phyloP scores from a whole-genome alignment of 1,140 invertebrate genomes.

The Papilio helenus region DNA sequence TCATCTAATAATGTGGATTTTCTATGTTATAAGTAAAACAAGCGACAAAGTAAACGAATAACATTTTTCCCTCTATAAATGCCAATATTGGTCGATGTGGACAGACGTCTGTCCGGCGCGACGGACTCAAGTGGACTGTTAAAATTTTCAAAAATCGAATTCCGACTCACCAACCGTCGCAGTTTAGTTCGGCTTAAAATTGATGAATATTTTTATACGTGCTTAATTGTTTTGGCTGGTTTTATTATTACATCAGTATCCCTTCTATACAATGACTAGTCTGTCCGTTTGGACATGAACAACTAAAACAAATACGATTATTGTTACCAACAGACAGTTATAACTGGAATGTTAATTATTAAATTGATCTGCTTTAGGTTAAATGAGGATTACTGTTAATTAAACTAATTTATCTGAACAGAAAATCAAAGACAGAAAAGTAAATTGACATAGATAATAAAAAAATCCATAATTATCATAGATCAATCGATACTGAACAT shows the following conservation, averaged over 20 bases:
- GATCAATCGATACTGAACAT: too few relatives aligned
- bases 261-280: not conserved
- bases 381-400: too few relatives aligned
- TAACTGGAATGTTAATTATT: too few relatives aligned
- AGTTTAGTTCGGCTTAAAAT: constrained; percentile 16
- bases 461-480: too few relatives aligned
- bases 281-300: not conserved
- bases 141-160: constrained; percentile 20
- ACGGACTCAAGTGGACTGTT: constrained; percentile 19
- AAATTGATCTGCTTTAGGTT: too few relatives aligned
- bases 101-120: constrained; percentile 6
- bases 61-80: not conserved
- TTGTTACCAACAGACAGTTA: too few relatives aligned
- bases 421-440: too few relatives aligned
- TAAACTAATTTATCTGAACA: too few relatives aligned
- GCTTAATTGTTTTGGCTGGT: constrained; percentile 9
- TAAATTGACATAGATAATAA: too few relatives aligned
- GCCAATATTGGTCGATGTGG: not conserved
- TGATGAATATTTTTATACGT: constrained; percentile 7
- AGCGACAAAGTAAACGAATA: not conserved
- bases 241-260: not conserved
- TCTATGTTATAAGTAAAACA: not conserved
- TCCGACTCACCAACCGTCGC: not conserved
- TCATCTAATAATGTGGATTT: not conserved
- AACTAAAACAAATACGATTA: not conserved